phyloP scores from a whole-genome alignment of 2,797 vertebrate genomes.

The Poecilia velifera region DNA sequence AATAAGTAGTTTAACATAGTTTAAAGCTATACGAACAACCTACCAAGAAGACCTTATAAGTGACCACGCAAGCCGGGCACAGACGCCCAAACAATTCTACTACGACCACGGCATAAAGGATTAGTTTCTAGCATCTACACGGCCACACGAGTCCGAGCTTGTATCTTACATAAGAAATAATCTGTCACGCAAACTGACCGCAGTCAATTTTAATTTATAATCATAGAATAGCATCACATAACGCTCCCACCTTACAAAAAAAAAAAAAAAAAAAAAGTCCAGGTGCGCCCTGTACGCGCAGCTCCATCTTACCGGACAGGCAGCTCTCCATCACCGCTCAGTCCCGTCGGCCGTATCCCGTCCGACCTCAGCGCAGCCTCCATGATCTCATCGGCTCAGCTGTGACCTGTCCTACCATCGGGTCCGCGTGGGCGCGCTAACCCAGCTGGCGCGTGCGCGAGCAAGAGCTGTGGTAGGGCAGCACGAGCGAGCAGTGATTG shows the following conservation, averaged over 20 bases:
- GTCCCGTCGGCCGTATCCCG: slow-evolving; percentile 29
- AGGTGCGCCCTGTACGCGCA: slow-evolving; percentile 29
- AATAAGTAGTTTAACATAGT: slow-evolving; percentile 2
- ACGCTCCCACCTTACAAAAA: neutral
- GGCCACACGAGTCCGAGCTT: slow-evolving; percentile 67
- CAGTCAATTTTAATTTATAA: slow-evolving; percentile 38
- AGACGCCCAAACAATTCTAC: slow-evolving; percentile 53
- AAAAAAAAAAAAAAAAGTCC: slow-evolving; percentile 3
- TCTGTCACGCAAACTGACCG: slow-evolving; percentile 55
- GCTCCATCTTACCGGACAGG: slow-evolving; percentile 50
- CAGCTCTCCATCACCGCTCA: slow-evolving; percentile 62
- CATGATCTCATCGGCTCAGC: slow-evolving; percentile 70
- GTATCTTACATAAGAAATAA: slow-evolving; percentile 80
- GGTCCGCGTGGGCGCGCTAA: slow-evolving; percentile 68
- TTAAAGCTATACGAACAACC: neutral
- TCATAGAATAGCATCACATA: neutral
- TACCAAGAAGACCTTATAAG: neutral
- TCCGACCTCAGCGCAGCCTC: slow-evolving; percentile 54
- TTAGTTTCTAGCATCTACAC: slow-evolving; percentile 72
- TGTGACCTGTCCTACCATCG: slow-evolving; percentile 69
- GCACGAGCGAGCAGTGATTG: slow-evolving; percentile 22
- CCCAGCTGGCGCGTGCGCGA: slow-evolving; percentile 61
- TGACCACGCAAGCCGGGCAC: slow-evolving; percentile 27
- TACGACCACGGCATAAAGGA: slow-evolving; percentile 65
- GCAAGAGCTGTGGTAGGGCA: slow-evolving; percentile 26